Evolutionary conservation across 2,797 vertebrate species (phyloP), one percentile per base, ranked within the genome.

Genomic region (Synanceia verrucosa): DNA sequence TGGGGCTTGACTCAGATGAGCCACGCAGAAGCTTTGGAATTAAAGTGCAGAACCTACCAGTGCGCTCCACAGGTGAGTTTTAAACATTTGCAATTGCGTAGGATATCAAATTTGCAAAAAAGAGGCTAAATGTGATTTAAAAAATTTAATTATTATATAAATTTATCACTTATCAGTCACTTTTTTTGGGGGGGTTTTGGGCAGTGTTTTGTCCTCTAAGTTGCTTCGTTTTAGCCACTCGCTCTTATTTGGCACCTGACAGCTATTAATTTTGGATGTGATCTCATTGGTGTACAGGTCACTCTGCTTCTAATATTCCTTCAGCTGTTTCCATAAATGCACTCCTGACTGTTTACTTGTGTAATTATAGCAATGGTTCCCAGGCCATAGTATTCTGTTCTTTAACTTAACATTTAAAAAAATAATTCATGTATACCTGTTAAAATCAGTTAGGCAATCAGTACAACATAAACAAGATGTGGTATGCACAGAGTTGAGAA

Each of bases 11-110:
- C 79, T 96, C 97, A 29, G 98, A 99, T 85, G 98, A 99, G 75
- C 98, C 98, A 21, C 96, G 98, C 9, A 96, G 98, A 87, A 99
- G 98, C 88, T 99, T 98, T 92, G 98, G 98, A 80, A 99, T 99
- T 91, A 97, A 98, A 90, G 98, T 99, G 67, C 98, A 99, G 77
- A 99, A 99, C 89, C 94, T 99, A 74, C 98, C 98, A 61, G 97
- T 99, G 55, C 96, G 98, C 62, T 99, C 98, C 44, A 99, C 98
- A 94, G 98, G 98, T 98, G 82, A 85, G 86, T 82, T 78, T 69
- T n/a, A n/a, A n/a, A n/a, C n/a, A n/a, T 41, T 41, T 41, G 39
- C 16, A 41, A 41, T 41, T 41, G 39, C 7, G 8, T n/a, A 18
- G 9, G 18, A 8, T n/a, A 41, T 41, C 18, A n/a, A n/a, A 41